Conservation (phyloP, 1,140 invertebrate species). For the Drosophila serrata region DNA sequence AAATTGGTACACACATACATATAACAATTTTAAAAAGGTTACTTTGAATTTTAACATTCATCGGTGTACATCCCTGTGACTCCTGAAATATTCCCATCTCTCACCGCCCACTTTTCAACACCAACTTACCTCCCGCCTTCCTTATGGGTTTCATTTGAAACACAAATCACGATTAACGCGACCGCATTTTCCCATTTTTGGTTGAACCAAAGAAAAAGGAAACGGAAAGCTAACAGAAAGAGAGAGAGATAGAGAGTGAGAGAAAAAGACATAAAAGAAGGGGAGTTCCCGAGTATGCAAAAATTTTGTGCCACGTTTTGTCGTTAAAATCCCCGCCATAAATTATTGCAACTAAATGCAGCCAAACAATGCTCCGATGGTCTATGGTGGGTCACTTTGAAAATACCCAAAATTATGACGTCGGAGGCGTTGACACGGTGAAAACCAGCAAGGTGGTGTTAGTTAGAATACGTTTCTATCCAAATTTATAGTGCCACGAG, state of each 20-base stretch:
- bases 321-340: conserved; percentile 45
- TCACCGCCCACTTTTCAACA: not conserved
- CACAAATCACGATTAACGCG: conserved; percentile 73
- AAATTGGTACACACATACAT: no score
- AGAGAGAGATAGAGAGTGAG: not conserved
- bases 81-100: not conserved
- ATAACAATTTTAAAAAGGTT: not conserved
- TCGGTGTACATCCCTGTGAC: not conserved
- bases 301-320: conserved; percentile 42
- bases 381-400: conserved; percentile 31
- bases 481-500: not conserved
- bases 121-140: conserved; percentile 3
- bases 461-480: not conserved
- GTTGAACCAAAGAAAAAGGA: conserved; percentile 2
- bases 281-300: conserved; percentile 36
- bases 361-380: conserved; percentile 61
- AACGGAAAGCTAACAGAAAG: not conserved
- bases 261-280: not conserved
- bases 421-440: conserved; percentile 12
- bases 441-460: no score
- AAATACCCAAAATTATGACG: conserved; percentile 73
- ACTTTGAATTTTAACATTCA: not conserved
- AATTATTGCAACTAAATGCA: conserved; percentile 65
- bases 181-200: conserved; percentile 52
- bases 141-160: conserved; percentile 53